Percentiles rank a stretch among this genome's conserved stretches.
Evolutionary conservation across 2,888 invertebrate species (phyloP).

Genomic region (Baccha elongata): DNA sequence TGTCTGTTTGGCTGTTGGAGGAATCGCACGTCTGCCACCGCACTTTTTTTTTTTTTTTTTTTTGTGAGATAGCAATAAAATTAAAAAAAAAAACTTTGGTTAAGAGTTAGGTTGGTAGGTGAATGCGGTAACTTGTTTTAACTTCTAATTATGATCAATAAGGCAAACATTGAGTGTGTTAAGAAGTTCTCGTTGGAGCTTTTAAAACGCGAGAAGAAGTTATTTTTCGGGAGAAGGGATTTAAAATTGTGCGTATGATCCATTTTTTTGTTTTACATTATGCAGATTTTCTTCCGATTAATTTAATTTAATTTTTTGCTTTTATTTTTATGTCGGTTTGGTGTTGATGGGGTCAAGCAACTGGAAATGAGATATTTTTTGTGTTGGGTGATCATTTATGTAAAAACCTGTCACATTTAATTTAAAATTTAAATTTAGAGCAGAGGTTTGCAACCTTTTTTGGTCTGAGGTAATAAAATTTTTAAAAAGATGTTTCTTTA

Average conservation of each 20-base stretch:
- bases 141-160: slow-evolving; percentile 56
- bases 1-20: slow-evolving; percentile 21
- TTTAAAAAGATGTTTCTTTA: neutral
- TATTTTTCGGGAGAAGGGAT: slow-evolving; percentile 3
- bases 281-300: neutral
- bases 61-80: slow-evolving; percentile 44
- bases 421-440: slow-evolving; percentile 12
- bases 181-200: neutral
- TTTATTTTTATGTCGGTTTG: slow-evolving; percentile 7
- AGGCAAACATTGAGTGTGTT: slow-evolving; percentile 57
- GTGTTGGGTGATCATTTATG: slow-evolving; percentile 1
- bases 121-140: slow-evolving; percentile 59
- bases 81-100: slow-evolving; percentile 34
- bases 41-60: neutral
- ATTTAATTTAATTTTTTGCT: neutral
- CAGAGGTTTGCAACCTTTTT: slow-evolving; percentile 21
- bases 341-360: slow-evolving; percentile 46
- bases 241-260: slow-evolving; percentile 11
- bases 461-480: neutral
- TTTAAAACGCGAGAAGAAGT: neutral
- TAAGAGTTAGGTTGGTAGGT: slow-evolving; percentile 57
- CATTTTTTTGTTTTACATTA: slow-evolving; percentile 11
- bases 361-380: slow-evolving; percentile 2
- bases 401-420: slow-evolving; percentile 18
- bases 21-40: slow-evolving; percentile 9